Percentiles rank a stretch among this genome's conserved stretches.
phyloP scores from a whole-genome alignment of 2,888 invertebrate genomes.

The Glaucopsyche alexis region DNA sequence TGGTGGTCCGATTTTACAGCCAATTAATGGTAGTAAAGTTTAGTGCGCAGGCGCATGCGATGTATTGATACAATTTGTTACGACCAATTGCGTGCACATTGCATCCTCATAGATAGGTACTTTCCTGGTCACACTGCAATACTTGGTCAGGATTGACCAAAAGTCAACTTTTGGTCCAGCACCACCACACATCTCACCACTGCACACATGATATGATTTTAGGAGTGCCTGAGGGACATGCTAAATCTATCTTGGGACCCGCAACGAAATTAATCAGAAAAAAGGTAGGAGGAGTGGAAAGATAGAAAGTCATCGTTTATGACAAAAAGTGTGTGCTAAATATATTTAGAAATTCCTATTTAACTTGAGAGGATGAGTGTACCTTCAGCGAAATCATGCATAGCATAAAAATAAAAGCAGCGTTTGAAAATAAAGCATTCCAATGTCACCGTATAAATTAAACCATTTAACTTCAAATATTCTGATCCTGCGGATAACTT shows the following conservation, averaged over 20 bases:
- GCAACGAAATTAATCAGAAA: too few relatives aligned
- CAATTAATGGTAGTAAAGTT: constrained; percentile 46
- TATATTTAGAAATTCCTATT: not conserved
- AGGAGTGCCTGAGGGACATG: too few relatives aligned
- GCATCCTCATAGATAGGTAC: constrained; percentile 20
- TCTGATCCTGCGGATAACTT: constrained; percentile 23
- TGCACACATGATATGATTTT: too few relatives aligned
- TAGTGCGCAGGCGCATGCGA: constrained; percentile 41
- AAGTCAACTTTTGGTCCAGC: too few relatives aligned
- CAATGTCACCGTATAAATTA: constrained; percentile 36
- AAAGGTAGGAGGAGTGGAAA: too few relatives aligned
- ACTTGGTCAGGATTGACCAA: not conserved
- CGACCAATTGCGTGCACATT: constrained; percentile 39
- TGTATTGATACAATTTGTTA: constrained; percentile 40
- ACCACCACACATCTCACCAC: too few relatives aligned
- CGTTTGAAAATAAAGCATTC: not conserved
- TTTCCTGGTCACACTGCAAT: not conserved
- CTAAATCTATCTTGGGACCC: too few relatives aligned
- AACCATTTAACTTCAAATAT: constrained; percentile 39
- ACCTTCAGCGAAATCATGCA: not conserved
- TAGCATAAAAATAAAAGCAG: constrained; percentile 19
- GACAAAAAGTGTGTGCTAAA: too few relatives aligned
- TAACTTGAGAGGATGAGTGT: not conserved
- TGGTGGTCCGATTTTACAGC: constrained; percentile 55
- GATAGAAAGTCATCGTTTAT: too few relatives aligned